Base-by-base conservation (phyloP, 2,888 invertebrate species). In the Aproaerema taeniolella region DNA sequence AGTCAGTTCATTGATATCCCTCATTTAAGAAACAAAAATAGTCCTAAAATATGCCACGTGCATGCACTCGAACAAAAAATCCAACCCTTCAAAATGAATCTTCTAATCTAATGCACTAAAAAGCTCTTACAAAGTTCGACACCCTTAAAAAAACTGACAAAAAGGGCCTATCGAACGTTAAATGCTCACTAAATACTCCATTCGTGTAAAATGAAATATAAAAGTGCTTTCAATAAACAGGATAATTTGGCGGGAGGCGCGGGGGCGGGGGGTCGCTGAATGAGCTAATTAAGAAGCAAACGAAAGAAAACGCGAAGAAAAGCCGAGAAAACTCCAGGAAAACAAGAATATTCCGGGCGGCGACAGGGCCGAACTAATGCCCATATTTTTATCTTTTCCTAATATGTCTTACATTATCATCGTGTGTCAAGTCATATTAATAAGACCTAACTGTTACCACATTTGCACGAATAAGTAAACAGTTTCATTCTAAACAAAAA, bases 221-320 rank as follows among this genome's bases (percentile, higher is more conserved):
- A 80, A 81, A 82, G 78, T 80, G 71, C 68, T 76, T 76, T 70
- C 83, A 77, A 82, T 83, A 83, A 82, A 85, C 78, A 83, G 74
- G 74, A 76, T 78, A 73, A 78, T 78, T 76, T 73, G 64, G 69
- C 67, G 67, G 58, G 50, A 47, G 45, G 57, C 55, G 49, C 50
- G 47, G 52, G 58, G 57, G n/a, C n/a, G n/a, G n/a, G n/a, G n/a
- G n/a, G 57, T 61, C 56, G 52, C 67, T 85, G 85, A 86, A 86
- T 86, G 82, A 82, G 82, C 83, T 86, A 86, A 86, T 86, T 86
- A 86, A 77, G 85, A 67, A 68, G 60, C 61, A 69, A 75, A 76
- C 79, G 79, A 82, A 86, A 85, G 83, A 83, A 85, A 83, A 76
- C 72, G 78, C 69, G 67, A 75, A 83, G 85, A 82, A 83, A 83